A percentile compares a stretch with the other conserved stretches of the same genome.
These are phyloP conservation scores for Penaeus monodon DNA, from an alignment of 2,888 invertebrate genomes.

Conservation along the genomic window DNA sequence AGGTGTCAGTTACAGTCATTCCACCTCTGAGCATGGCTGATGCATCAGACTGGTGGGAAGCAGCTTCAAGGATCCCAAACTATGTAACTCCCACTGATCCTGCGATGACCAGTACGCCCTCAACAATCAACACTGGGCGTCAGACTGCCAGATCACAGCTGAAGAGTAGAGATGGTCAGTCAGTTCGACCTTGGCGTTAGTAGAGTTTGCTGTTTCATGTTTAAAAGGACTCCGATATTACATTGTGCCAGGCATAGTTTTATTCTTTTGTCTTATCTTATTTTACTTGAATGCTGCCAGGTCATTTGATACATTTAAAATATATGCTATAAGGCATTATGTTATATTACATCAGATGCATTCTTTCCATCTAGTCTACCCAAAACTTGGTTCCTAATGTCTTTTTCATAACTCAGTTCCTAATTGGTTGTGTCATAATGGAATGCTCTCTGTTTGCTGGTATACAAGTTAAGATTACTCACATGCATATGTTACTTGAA, in stretches of 20 bases:
- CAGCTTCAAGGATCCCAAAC: conserved; percentile 18
- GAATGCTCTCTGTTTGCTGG: no score
- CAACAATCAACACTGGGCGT: conserved; percentile 11
- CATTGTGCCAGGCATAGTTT: background rate
- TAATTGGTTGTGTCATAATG: no score
- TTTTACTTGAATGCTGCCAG: no score
- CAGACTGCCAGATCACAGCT: conserved; percentile 28
- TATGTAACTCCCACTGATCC: background rate
- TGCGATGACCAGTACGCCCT: background rate
- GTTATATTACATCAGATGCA: no score
- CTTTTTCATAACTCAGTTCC: no score
- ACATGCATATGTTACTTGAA: no score
- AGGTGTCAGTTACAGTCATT: conserved; percentile 7
- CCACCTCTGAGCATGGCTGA: conserved; percentile 44
- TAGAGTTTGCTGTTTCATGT: background rate
- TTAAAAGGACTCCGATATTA: background rate
- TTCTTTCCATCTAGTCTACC: no score
- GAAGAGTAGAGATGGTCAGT: conserved; percentile 31
- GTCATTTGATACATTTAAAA: no score
- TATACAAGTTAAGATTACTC: no score
- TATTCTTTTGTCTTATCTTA: no score
- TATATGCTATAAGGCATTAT: no score
- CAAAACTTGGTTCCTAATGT: no score
- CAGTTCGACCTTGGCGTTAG: conserved; percentile 25
- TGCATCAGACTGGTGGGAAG: conserved; percentile 43